Evolutionary conservation across 2,888 invertebrate genomes (phyloP).

Genomic region (Caenorhabditis afra): DNA sequence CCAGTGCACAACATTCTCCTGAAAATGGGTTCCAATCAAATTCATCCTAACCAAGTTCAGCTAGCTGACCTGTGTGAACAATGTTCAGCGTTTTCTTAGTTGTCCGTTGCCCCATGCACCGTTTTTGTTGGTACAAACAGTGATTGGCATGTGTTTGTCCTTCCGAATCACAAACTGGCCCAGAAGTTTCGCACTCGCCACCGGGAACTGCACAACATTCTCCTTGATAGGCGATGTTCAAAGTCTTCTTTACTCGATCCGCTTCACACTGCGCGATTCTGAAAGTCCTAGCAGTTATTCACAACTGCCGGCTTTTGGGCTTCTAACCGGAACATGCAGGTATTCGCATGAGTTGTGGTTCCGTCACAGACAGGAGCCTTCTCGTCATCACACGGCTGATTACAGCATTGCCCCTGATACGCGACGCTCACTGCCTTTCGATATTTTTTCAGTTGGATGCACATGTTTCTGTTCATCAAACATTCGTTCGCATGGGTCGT

Average conservation of each 20-base stretch:
- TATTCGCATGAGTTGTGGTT: constrained; percentile 57
- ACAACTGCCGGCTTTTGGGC: not conserved
- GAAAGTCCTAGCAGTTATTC: no score
- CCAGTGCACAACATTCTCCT: constrained; percentile 74
- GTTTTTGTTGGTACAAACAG: constrained; percentile 73
- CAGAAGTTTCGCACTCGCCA: constrained; percentile 63
- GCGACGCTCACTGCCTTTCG: constrained; percentile 60
- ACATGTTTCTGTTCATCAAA: constrained; percentile 68
- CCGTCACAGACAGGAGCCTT: constrained; percentile 74
- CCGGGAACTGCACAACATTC: constrained; percentile 67
- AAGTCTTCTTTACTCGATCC: constrained; percentile 58
- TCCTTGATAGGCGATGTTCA: constrained; percentile 67
- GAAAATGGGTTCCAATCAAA: not conserved
- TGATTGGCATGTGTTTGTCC: constrained; percentile 68
- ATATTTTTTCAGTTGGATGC: constrained; percentile 62
- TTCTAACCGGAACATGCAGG: constrained; percentile 60
- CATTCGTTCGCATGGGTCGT: constrained; percentile 75
- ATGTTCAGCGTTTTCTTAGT: constrained; percentile 64
- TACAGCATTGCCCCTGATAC: constrained; percentile 69
- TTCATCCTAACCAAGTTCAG: no score
- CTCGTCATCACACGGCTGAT: constrained; percentile 63
- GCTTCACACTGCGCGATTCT: constrained; percentile 75
- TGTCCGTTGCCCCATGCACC: constrained; percentile 68
- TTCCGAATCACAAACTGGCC: constrained; percentile 73
- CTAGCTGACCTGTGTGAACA: constrained; percentile 66